Base-by-base conservation (phyloP, 2,888 invertebrate genomes). In the Apoda limacodes region DNA sequence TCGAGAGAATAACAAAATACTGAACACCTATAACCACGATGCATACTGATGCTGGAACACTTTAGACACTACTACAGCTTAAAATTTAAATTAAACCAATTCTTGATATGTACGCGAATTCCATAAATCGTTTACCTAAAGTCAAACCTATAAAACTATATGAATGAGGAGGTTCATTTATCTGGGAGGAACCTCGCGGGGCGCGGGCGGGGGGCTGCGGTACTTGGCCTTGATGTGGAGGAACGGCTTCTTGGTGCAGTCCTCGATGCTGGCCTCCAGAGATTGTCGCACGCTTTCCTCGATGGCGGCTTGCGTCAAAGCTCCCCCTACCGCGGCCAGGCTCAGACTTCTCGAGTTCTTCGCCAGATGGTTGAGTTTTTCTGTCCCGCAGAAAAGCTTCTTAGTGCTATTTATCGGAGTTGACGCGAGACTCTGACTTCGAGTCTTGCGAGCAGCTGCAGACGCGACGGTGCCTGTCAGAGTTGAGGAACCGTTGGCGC, bases 211-310 rank as follows among this genome's bases (percentile, higher is more conserved):
- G 32, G 87, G 84, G 67, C 87, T 88, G 51, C 88, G 82, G 62
- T 88, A 89, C 65, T 89, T 89, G 62, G 87, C 87, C 55, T 87
- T 85, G 56, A 88, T 88, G 74, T 88, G 88, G 48, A 88, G 74
- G 65, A 86, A 88, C 44, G 83, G 78, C 47, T 82, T 78, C 50
- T 82, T 81, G 37, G 70, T 45, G 24, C 56, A 55, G 34, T 49
- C 58, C 37, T 65, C 56, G 36, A 76, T 65, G 41, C 43, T 57
- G 22, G 76, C 80, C 13, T 71, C 74, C 5, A 80, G 54, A 4
- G 78, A 74, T 36, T 67, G 63, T 1, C 75, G 40, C 46, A 81
- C 74, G 48, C 74, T 76, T 49, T 76, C 78, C 46, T 82, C 81
- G 27, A 80, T 80, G 41, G 75, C 72, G 34, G 81, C 78, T 43